These are phyloP conservation scores for Flabesymbios commensalis DNA, from an alignment of 2,888 invertebrate genomes.

Conservation along the genomic window DNA sequence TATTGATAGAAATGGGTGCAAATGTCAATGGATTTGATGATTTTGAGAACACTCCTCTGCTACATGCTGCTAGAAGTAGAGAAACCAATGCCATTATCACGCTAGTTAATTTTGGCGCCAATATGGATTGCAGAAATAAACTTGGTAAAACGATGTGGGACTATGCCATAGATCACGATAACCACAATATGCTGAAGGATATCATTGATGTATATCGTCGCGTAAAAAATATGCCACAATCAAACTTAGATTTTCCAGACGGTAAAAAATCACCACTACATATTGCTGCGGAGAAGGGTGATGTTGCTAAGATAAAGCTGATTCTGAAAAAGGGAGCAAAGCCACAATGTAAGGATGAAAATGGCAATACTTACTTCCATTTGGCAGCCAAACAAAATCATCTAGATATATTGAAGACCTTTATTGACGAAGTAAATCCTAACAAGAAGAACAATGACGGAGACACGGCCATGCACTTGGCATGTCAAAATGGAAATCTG, in stretches of 20 bases:
- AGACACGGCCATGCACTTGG: slow-evolving; percentile 56
- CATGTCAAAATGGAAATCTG: slow-evolving; percentile 48
- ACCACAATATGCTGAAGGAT: slow-evolving; percentile 39
- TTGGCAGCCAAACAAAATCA: slow-evolving; percentile 50
- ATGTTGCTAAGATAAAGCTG: slow-evolving; percentile 43
- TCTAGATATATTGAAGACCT: slow-evolving; percentile 33
- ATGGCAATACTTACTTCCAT: slow-evolving; percentile 54
- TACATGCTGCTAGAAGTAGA: slow-evolving; percentile 48
- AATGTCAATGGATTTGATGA: slow-evolving; percentile 50
- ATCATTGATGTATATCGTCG: slow-evolving; percentile 8
- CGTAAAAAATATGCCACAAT: neutral
- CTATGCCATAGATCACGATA: slow-evolving; percentile 45
- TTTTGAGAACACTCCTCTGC: slow-evolving; percentile 48
- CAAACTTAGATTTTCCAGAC: slow-evolving; percentile 11
- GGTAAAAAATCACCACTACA: slow-evolving; percentile 43
- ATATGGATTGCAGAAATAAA: slow-evolving; percentile 46
- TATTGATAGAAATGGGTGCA: slow-evolving; percentile 18
- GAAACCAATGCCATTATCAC: slow-evolving; percentile 41
- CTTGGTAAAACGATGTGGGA: slow-evolving; percentile 52
- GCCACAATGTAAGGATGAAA: slow-evolving; percentile 39
- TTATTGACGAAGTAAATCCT: slow-evolving; percentile 36
- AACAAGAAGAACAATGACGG: slow-evolving; percentile 47
- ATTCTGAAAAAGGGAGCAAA: slow-evolving; percentile 44
- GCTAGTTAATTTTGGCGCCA: slow-evolving; percentile 43
- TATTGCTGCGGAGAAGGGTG: slow-evolving; percentile 40